Base-by-base conservation (phyloP, 2,113 vertebrate species). In the Hyla sarda region DNA sequence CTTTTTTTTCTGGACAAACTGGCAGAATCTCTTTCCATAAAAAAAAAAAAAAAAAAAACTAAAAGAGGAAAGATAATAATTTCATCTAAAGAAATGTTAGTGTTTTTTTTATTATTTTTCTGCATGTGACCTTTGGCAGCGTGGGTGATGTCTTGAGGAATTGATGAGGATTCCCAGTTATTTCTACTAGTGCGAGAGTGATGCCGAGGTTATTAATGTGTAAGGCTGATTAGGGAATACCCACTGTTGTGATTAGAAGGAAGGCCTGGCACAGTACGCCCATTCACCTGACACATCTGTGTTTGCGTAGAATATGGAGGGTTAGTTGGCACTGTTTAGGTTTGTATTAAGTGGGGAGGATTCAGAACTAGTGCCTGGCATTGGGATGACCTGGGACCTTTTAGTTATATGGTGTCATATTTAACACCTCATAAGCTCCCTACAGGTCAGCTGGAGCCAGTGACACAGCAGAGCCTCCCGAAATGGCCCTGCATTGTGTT, bases 21-120 rank as follows among this genome's bases (percentile, higher is more conserved):
- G 94, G 94, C 95, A 93, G 94, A 94, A 94, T 92, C 93, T 95
- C 92, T 93, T 94, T 95, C 94, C 94, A 95, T 95, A 94, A 95
- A 95, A 95, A 85, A 48, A 95, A 95, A 37, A 85, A 32, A 90
- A 91, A 92, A 93, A 92, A 94, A 92, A n/a, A n/a, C n/a, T n/a
- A n/a, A n/a, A 91, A 92, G 88, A 92, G 93, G 93, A 93, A 94
- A 95, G 92, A 94, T 94, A 94, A 94, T 94, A 93, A 94, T 95
- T 95, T 92, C 93, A 92, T 95, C 93, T 93, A 92, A 92, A 94
- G 93, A 93, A 95, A 92, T 91, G 93, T 92, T 94, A 92, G 91
- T 93, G 93, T 95, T 94, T 95, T 95, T n/a, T 93, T 93, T 91
- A 82, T 94, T 93, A 86, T 94, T 91, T 94, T 93, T 88, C 77